Conservation (phyloP, 2,113 vertebrate genomes). For the Desmodus rotundus region DNA sequence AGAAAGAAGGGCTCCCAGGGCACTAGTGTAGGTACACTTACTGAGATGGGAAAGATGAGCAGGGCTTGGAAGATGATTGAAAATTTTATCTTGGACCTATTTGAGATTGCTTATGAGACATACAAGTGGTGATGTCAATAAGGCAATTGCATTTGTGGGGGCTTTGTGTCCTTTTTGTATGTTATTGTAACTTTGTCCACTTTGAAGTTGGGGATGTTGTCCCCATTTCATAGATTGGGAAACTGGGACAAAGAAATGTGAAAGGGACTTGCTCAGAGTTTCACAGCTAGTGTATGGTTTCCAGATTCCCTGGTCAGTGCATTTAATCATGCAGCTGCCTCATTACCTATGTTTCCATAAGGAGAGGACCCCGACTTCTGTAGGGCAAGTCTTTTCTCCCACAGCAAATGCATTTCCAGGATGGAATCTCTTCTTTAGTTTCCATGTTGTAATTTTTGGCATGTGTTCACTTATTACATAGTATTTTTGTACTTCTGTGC, state of each 20-base stretch:
- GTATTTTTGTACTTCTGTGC: not conserved
- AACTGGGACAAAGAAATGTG: not conserved
- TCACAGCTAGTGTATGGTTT: not conserved
- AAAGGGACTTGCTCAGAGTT: not conserved
- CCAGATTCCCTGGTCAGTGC: not conserved
- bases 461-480: not conserved
- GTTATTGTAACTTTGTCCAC: not conserved
- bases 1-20: not conserved
- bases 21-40: not conserved
- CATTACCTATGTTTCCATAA: not conserved
- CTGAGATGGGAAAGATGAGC: not conserved
- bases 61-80: not conserved
- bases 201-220: not conserved
- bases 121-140: not conserved
- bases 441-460: not conserved
- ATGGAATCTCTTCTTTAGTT: not conserved
- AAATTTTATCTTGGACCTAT: not conserved
- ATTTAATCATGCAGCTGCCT: not conserved
- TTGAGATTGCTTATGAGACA: conserved; percentile 6
- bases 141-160: not conserved
- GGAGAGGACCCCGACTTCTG: not conserved
- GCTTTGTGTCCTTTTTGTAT: not conserved
- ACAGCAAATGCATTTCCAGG: conserved; percentile 11
- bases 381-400: not conserved
- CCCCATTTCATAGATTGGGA: not conserved